Base-by-base conservation (phyloP, 2,888 invertebrate species). In the Caenorhabditis drosophilae region DNA sequence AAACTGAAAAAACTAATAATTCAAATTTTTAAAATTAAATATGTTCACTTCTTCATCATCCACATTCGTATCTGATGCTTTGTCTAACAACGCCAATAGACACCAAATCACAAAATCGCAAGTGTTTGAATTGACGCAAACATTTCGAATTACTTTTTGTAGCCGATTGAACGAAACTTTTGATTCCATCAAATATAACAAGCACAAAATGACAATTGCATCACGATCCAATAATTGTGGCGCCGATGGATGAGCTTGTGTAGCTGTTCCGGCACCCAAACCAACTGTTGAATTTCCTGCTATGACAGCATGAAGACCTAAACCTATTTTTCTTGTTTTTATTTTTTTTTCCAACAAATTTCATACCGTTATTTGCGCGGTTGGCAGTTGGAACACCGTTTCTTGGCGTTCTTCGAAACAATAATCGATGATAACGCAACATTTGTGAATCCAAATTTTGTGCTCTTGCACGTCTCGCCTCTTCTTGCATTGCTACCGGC, bases 91-190 rank as follows among this genome's bases (percentile, higher is more conserved):
- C 20, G 78, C 67, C 26, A 86, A 46, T 20, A 83, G 58, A 12
- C 73, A 76, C 83, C 89, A 89, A 9, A 92, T 89, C 22, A 92
- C 89, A 91, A 92, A 92, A 62, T 90, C 89, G 41, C 92, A 87
- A 0, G 92, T 92, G 22, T 90, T 90, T 15, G 89, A 88, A 81
- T 92, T 92, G 84, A 90, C 90, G 83, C 92, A 91, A 58, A 92
- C 85, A 84, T 91, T 91, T 90, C 67, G 53, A 16, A 75, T 46
- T 7, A 75, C 70, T 56, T 70, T 74, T 44, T 78, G 78, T 2
- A 77, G 64, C 38, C 92, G 87, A 23, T 89, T 87, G 23, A 90
- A 90, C 81, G 91, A 91, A 73, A 92, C 87, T 90, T 16, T 91
- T 70, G n/a, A 15, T 82, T 92, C 91, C 4, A 91, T 89, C 82